Evolutionary conservation across 2,797 vertebrate species (phyloP).

Genomic region (Gymnothorax javanicus): DNA sequence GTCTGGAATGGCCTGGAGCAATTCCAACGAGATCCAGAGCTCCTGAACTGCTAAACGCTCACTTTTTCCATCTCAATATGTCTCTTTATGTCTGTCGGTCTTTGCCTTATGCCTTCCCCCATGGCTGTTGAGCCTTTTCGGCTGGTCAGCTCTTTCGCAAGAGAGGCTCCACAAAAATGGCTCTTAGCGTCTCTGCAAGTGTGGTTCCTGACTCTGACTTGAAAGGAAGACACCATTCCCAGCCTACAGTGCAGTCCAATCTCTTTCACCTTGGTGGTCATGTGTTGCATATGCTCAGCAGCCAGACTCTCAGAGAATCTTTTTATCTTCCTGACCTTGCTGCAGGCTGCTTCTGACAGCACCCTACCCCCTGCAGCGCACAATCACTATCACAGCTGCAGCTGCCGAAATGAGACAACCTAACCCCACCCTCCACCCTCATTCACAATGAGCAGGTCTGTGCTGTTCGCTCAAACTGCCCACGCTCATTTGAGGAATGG

Average conservation of each 20-base stretch:
- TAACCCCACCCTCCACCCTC: not conserved
- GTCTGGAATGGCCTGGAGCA: not conserved
- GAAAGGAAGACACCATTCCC: conserved; percentile 28
- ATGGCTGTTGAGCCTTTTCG: conserved; percentile 29
- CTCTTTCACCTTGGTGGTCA: not conserved
- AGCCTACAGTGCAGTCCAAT: not conserved
- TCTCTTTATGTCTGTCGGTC: not conserved
- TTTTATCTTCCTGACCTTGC: conserved; percentile 49
- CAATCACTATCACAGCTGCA: conserved; percentile 67
- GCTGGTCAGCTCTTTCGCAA: not conserved
- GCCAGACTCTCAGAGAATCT: conserved; percentile 56
- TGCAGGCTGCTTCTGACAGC: conserved; percentile 58
- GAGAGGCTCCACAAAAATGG: conserved; percentile 21
- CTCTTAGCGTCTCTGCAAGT: conserved; percentile 24
- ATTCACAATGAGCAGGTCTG: not conserved
- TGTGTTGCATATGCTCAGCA: conserved; percentile 44
- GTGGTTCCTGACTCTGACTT: conserved; percentile 21
- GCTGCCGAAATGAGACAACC: conserved; percentile 50
- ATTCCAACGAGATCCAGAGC: not conserved
- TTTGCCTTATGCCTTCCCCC: not conserved
- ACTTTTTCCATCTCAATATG: not conserved
- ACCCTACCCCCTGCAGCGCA: conserved; percentile 58
- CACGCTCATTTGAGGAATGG: not conserved
- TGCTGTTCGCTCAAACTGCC: not conserved
- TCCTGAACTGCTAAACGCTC: not conserved